phyloP scores from a whole-genome alignment of 2,113 vertebrate species.

The Petromus typicus region DNA sequence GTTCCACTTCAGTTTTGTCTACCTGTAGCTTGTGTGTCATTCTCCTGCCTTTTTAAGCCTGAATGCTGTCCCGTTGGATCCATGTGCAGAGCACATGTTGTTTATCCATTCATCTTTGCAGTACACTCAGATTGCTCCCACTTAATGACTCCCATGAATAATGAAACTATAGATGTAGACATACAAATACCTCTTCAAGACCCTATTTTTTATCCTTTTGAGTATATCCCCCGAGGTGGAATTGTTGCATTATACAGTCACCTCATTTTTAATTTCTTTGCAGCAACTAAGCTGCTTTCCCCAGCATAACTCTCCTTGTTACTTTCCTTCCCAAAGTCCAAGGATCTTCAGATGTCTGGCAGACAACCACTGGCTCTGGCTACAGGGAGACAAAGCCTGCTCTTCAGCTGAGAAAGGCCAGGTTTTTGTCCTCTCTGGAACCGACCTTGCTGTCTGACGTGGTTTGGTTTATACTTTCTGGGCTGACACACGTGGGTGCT shows the following conservation, averaged over 20 bases:
- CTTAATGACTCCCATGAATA: neutral
- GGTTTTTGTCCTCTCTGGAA: neutral
- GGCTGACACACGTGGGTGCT: neutral
- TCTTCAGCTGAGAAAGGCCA: too few relatives aligned
- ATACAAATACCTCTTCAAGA: neutral
- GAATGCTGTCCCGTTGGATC: neutral
- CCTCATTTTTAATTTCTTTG: neutral
- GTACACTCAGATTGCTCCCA: neutral
- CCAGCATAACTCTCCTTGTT: neutral
- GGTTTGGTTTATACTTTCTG: neutral
- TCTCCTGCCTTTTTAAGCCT: neutral
- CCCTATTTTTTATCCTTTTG: neutral
- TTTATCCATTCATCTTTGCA: neutral
- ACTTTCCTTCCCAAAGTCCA: neutral
- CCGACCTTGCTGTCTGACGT: neutral
- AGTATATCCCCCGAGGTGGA: neutral
- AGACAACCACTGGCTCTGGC: neutral
- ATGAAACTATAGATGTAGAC: neutral
- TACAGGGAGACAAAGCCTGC: neutral
- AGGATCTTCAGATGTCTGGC: neutral
- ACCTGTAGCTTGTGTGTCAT: rapidly evolving
- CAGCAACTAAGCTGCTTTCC: neutral
- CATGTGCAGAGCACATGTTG: neutral
- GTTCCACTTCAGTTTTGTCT: neutral
- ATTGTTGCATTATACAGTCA: neutral